Evolutionary conservation across 2,797 vertebrate genomes (phyloP).

Genomic region (Spatula versicolor): DNA sequence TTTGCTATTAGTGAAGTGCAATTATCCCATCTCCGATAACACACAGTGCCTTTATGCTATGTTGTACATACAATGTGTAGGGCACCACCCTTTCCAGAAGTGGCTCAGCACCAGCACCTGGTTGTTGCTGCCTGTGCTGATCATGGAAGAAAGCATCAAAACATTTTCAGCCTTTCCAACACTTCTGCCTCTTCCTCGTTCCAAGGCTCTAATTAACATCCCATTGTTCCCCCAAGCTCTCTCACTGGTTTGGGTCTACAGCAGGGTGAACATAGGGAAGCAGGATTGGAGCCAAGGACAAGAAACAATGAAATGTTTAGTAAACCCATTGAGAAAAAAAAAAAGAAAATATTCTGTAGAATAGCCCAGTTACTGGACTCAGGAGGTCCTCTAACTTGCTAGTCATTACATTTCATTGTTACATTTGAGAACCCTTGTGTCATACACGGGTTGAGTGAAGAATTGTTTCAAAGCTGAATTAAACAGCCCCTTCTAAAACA

Average conservation of each 20-base stretch:
- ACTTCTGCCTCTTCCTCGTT: not conserved
- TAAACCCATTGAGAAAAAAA: not conserved
- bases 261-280: not conserved
- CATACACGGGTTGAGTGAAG: not conserved
- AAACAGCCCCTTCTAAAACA: not conserved
- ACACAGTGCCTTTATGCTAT: not conserved
- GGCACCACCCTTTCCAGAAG: not conserved
- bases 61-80: fast-evolving
- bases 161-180: not conserved
- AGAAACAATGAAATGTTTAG: not conserved
- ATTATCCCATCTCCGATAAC: not conserved
- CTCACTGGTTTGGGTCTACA: fast-evolving
- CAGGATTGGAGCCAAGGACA: not conserved
- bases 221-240: not conserved
- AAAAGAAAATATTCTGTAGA: not conserved
- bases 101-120: not conserved
- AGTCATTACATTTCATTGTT: not conserved
- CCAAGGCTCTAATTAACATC: not conserved
- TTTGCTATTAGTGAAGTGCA: not conserved
- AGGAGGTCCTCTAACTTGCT: too few relatives aligned
- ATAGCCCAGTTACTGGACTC: not conserved
- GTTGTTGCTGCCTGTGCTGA: not conserved
- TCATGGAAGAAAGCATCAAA: not conserved
- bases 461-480: not conserved
- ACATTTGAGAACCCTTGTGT: not conserved